Evolutionary conservation across 2,888 invertebrate genomes (phyloP).

Genomic region (Coleophora deauratella): DNA sequence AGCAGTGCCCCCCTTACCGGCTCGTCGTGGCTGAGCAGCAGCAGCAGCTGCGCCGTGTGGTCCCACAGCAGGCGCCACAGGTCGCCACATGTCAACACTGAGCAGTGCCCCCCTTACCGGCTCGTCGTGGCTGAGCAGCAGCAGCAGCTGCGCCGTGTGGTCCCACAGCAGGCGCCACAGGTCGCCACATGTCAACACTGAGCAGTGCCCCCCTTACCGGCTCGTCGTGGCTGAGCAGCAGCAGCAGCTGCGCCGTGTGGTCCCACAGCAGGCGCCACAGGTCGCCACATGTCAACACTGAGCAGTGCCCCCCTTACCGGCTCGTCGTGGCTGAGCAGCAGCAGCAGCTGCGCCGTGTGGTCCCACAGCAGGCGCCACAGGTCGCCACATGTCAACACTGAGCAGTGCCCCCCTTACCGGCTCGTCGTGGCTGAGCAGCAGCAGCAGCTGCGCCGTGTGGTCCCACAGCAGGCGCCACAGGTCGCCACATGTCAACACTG

Average conservation of each 20-base stretch:
- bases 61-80: constrained; percentile 79
- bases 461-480: constrained; percentile 70
- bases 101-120: not conserved
- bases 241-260: constrained; percentile 73
- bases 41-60: constrained; percentile 73
- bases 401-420: not conserved
- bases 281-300: not conserved
- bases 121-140: constrained; percentile 74
- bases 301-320: not conserved
- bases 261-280: constrained; percentile 74
- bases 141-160: constrained; percentile 73
- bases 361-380: constrained; percentile 74
- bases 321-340: constrained; percentile 76
- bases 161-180: constrained; percentile 74
- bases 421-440: constrained; percentile 76
- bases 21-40: not conserved
- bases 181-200: not conserved
- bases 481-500: not conserved
- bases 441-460: constrained; percentile 68
- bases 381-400: not conserved
- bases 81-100: not conserved
- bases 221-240: constrained; percentile 76
- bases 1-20: not conserved
- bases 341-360: constrained; percentile 73
- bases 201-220: not conserved